Conservation (phyloP, 2,888 invertebrate genomes). For the Drosophila setosimentum region DNA sequence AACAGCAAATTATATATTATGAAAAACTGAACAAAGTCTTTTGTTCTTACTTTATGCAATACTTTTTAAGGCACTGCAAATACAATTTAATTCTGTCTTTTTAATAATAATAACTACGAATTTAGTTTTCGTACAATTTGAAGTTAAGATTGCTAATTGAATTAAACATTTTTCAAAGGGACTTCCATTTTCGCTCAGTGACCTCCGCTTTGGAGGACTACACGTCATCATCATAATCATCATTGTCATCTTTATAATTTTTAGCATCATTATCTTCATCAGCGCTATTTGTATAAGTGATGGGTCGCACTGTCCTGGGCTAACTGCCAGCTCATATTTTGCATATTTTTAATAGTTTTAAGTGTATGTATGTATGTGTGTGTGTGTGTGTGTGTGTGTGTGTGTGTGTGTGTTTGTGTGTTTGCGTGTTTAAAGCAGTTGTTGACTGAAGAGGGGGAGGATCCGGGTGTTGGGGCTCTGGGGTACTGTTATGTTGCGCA, state of each 20-base stretch:
- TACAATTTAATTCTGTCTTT: too few species aligned
- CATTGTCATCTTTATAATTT: constrained; percentile 18
- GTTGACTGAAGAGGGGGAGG: constrained; percentile 1
- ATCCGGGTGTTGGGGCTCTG: neutral
- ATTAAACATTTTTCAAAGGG: neutral
- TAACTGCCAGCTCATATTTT: constrained; percentile 70
- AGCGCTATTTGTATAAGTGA: constrained; percentile 69
- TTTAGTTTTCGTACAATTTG: neutral
- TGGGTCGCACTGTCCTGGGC: constrained; percentile 39
- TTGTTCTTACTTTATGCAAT: neutral
- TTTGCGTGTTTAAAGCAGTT: neutral
- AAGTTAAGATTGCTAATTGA: neutral
- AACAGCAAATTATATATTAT: neutral
- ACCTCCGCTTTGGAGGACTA: neutral
- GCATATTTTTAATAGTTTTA: constrained; percentile 65
- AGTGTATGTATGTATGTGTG: constrained; percentile 21
- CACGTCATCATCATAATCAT: constrained; percentile 9
- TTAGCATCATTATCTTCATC: constrained; percentile 39
- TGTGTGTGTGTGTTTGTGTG: constrained; percentile 8
- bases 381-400: neutral
- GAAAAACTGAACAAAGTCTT: neutral
- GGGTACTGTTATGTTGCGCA: constrained; percentile 56
- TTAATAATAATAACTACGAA: too few species aligned
- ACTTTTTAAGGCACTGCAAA: neutral
- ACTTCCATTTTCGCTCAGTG: neutral